Conservation (phyloP, 2,888 invertebrate genomes). For the Adelognathus sp. region DNA sequence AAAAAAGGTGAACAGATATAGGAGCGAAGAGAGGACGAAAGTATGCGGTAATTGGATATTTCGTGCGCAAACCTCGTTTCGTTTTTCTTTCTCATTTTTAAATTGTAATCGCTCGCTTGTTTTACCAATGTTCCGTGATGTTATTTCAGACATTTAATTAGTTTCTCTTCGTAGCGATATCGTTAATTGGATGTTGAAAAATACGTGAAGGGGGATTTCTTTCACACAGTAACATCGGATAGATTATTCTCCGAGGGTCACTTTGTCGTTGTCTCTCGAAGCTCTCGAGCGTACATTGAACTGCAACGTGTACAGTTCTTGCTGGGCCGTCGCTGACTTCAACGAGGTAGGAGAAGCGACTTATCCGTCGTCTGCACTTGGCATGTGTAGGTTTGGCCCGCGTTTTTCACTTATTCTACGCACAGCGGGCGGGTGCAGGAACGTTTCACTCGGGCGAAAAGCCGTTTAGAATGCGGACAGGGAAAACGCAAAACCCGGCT, state of each 20-base stretch:
- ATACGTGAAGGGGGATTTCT: neutral
- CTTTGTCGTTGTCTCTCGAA: neutral
- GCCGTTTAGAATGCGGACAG: constrained; percentile 26
- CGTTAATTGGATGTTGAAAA: constrained; percentile 9
- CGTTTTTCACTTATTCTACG: neutral
- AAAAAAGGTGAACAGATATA: neutral
- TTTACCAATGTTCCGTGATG: neutral
- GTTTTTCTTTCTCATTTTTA: neutral
- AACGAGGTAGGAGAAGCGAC: constrained; percentile 1
- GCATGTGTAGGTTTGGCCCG: constrained; percentile 2
- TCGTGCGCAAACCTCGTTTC: neutral
- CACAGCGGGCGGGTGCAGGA: neutral
- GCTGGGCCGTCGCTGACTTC: no score
- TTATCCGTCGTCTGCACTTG: constrained; percentile 1
- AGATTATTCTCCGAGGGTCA: no score
- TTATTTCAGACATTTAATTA: constrained; percentile 38
- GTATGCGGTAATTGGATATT: neutral
- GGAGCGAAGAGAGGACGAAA: neutral
- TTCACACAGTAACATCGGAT: neutral
- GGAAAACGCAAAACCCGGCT: constrained; percentile 23
- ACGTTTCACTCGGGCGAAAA: neutral
- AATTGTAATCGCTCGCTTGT: neutral
- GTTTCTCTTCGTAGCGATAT: constrained; percentile 1
- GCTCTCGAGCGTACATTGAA: neutral
- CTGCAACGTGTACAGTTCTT: neutral